Evolutionary conservation across 2,797 vertebrate species (phyloP).

Genomic region (Falco naumanni): DNA sequence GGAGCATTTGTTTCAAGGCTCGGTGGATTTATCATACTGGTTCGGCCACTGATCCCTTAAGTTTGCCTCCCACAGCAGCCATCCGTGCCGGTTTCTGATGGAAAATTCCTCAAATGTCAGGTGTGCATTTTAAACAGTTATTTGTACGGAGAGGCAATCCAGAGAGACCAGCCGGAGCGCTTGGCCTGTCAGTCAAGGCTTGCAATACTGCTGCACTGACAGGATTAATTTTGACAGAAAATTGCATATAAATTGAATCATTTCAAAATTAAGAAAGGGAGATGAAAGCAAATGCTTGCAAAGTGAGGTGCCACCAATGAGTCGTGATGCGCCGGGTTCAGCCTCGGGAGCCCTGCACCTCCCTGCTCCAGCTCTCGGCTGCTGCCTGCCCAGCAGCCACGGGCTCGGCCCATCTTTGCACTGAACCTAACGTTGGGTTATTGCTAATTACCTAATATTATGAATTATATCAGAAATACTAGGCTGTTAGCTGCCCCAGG

Average conservation of each 20-base stretch:
- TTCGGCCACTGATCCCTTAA: background rate
- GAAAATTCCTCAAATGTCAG: conserved; percentile 23
- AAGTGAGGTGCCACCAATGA: background rate
- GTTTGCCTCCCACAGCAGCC: background rate
- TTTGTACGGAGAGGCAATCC: background rate
- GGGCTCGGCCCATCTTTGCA: accelerated
- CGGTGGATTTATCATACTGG: accelerated
- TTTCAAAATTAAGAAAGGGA: conserved; percentile 20
- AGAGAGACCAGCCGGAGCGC: background rate
- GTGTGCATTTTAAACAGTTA: background rate
- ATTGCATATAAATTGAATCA: conserved; percentile 11
- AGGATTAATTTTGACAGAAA: conserved; percentile 28
- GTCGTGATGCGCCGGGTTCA: accelerated
- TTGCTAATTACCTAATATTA: background rate
- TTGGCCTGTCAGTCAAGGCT: conserved; percentile 7
- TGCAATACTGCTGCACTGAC: accelerated
- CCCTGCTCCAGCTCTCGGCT: accelerated
- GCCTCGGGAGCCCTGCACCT: accelerated
- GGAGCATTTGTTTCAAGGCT: background rate
- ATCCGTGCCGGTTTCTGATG: background rate
- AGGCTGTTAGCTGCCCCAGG: background rate
- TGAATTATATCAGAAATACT: background rate
- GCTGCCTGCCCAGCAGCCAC: background rate
- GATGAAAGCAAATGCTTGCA: background rate
- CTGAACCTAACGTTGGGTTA: background rate